Conservation (phyloP, 2,888 invertebrate species). For the Drosophila macrospina region DNA sequence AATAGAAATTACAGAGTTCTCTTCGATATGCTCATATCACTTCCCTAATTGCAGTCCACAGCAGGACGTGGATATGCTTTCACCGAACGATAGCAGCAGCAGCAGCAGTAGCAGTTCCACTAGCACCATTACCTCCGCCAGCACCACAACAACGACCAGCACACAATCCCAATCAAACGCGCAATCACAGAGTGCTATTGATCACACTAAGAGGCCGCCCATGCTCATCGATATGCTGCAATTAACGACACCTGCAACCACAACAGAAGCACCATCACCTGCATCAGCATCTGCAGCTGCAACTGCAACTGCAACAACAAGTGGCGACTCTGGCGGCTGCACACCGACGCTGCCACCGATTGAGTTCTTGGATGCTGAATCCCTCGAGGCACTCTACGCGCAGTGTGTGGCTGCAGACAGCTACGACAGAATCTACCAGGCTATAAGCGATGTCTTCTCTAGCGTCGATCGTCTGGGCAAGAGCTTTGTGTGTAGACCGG, state of each 20-base stretch:
- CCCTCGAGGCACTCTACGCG: slow-evolving; percentile 90
- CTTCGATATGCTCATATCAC: background rate
- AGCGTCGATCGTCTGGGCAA: slow-evolving; percentile 89
- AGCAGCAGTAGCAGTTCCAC: slow-evolving; percentile 78
- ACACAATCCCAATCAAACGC: slow-evolving; percentile 52
- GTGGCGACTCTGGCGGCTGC: slow-evolving; percentile 47
- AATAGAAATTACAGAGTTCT: background rate
- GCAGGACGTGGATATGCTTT: slow-evolving; percentile 75
- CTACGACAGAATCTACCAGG: slow-evolving; percentile 91
- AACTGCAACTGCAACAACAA: slow-evolving; percentile 7
- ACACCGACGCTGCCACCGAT: slow-evolving; percentile 63
- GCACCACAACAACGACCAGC: slow-evolving; percentile 73
- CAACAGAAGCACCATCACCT: slow-evolving; percentile 9
- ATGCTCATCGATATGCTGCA: slow-evolving; percentile 31
- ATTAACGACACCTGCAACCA: slow-evolving; percentile 17
- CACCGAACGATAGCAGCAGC: slow-evolving; percentile 75
- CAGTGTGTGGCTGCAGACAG: slow-evolving; percentile 89
- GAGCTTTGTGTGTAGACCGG: slow-evolving; percentile 87
- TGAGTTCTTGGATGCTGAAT: slow-evolving; percentile 90
- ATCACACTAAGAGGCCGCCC: slow-evolving; percentile 13
- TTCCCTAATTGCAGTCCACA: slow-evolving; percentile 53
- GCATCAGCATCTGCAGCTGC: slow-evolving; percentile 3
- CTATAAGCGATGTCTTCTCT: slow-evolving; percentile 91
- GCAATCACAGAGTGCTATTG: slow-evolving; percentile 37
- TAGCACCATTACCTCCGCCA: slow-evolving; percentile 76